A percentile compares a stretch with the other conserved stretches of the same genome.
phyloP scores from a whole-genome alignment of 2,888 invertebrate species.

The Lutraria lutraria region DNA sequence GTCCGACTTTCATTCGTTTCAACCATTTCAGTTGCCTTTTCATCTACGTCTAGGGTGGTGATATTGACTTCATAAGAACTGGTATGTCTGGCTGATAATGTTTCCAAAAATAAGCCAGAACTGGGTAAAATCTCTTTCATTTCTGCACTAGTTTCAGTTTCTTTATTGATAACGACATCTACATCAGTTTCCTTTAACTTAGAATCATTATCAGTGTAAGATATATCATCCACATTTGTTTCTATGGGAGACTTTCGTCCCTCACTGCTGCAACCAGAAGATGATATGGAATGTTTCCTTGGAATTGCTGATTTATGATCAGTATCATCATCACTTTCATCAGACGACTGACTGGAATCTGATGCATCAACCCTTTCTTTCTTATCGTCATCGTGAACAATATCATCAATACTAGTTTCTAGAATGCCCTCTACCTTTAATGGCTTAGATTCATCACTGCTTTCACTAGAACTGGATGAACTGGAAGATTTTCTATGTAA shows the following conservation, averaged over 20 bases:
- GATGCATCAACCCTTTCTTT: neutral
- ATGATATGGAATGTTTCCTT: conserved; percentile 21
- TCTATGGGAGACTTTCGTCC: conserved; percentile 18
- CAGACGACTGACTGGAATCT: neutral
- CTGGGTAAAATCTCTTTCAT: neutral
- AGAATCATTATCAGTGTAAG: conserved; percentile 22
- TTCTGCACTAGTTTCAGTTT: neutral
- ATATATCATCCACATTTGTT: conserved; percentile 30
- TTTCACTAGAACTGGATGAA: neutral
- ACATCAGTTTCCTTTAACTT: conserved; percentile 14
- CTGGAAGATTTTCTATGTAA: neutral
- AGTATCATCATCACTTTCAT: neutral
- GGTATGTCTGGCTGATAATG: conserved; percentile 13
- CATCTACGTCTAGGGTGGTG: conserved; percentile 33
- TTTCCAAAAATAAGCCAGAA: neutral
- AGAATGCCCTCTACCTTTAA: neutral
- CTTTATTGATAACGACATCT: conserved; percentile 2
- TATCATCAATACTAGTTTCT: neutral
- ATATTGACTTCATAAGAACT: neutral
- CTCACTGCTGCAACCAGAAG: conserved; percentile 30
- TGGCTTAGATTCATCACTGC: neutral
- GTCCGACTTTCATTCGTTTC: neutral
- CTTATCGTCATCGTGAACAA: neutral
- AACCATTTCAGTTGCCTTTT: conserved; percentile 27
- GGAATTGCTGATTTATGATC: neutral